A percentile compares a stretch with the other conserved stretches of the same genome.
Evolutionary conservation across 2,113 vertebrate species (phyloP).

Genomic region (Struthio camelus): DNA sequence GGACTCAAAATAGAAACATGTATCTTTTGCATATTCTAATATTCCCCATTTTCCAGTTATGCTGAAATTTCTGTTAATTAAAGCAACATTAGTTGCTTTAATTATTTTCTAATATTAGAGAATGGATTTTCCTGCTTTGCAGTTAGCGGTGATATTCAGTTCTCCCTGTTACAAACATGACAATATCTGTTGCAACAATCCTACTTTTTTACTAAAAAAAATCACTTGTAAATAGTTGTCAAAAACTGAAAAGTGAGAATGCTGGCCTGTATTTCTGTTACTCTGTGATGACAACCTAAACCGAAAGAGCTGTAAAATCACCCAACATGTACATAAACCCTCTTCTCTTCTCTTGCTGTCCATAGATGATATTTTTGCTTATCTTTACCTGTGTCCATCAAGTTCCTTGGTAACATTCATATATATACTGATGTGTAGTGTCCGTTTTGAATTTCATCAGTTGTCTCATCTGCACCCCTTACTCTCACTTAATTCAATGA

Average conservation of each 20-base stretch:
- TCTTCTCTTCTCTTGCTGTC: not conserved
- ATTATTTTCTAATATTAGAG: not conserved
- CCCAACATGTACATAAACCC: not conserved
- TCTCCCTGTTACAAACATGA: not conserved
- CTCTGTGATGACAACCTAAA: not conserved
- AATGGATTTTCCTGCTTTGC: not conserved
- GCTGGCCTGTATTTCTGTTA: not conserved
- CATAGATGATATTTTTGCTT: not conserved
- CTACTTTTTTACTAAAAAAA: not conserved
- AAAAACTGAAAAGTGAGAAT: not conserved
- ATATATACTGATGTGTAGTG: not conserved
- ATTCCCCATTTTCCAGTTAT: not conserved
- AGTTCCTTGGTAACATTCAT: not conserved
- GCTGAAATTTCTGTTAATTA: not conserved
- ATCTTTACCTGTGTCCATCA: not conserved
- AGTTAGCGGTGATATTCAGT: not conserved
- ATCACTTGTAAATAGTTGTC: not conserved
- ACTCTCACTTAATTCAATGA: not conserved
- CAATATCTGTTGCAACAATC: not conserved
- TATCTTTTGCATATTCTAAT: no score
- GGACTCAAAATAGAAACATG: not conserved
- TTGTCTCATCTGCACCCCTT: not conserved
- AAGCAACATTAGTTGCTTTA: no score
- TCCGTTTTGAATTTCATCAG: not conserved
- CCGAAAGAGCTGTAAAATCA: not conserved